These are phyloP conservation scores for Drosophila pseudoobscura DNA, from an alignment of 1,140 invertebrate species.

Conservation along the genomic window DNA sequence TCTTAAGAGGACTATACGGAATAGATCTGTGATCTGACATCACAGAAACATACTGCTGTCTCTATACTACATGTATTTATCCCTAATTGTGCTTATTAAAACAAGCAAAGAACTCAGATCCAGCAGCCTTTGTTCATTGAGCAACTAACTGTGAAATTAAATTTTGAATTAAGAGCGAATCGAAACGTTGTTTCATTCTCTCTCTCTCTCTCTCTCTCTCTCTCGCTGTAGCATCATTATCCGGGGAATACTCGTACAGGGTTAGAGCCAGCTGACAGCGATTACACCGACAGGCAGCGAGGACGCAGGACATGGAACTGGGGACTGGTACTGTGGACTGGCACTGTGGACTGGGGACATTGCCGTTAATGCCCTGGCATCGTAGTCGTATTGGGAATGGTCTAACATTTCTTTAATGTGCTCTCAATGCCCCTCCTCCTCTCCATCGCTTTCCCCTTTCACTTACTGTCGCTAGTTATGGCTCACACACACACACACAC, in stretches of 20 bases:
- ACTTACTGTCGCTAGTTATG: constrained; percentile 53
- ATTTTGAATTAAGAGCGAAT: constrained; percentile 71
- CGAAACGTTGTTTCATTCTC: not conserved
- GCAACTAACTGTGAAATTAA: constrained; percentile 73
- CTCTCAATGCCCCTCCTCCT: too few species aligned
- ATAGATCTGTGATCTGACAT: too few species aligned
- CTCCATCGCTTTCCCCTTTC: not conserved
- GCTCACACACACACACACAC: constrained; percentile 20
- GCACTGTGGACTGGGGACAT: constrained; percentile 21
- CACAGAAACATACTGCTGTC: too few species aligned
- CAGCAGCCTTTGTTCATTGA: too few species aligned
- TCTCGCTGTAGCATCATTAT: too few species aligned
- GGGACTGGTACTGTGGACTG: not conserved
- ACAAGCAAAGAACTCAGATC: too few species aligned
- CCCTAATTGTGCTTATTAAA: too few species aligned
- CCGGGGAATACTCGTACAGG: too few species aligned
- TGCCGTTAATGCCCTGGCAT: constrained; percentile 61
- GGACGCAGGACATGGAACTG: not conserved
- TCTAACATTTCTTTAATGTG: constrained; percentile 46
- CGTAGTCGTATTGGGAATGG: constrained; percentile 40
- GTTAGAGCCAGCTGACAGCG: constrained; percentile 15
- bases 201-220: too few species aligned
- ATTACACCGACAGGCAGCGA: constrained; percentile 10
- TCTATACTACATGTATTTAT: too few species aligned
- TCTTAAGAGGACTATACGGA: too few species aligned